Conservation (phyloP, 2,888 invertebrate species). For the Parnassius smintheus region DNA sequence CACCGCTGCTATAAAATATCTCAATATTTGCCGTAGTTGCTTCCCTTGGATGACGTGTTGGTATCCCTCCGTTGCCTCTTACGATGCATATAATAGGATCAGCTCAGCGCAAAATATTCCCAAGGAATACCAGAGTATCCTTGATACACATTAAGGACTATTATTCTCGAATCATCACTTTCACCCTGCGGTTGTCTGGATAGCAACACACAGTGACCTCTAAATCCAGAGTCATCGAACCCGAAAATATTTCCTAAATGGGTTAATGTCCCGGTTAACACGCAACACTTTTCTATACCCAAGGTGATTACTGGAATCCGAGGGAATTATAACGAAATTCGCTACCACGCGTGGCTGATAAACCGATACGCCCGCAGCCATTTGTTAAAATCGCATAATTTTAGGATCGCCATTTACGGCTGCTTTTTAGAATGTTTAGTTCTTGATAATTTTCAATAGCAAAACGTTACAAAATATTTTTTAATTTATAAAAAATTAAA, state of each 20-base stretch:
- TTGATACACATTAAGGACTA: constrained; percentile 2
- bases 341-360: constrained; percentile 68
- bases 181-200: constrained; percentile 48
- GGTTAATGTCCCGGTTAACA: constrained; percentile 68
- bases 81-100: no score
- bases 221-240: constrained; percentile 70
- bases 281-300: constrained; percentile 51
- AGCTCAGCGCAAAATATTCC: background rate
- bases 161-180: constrained; percentile 29
- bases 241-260: constrained; percentile 69
- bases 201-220: constrained; percentile 57
- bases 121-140: constrained; percentile 14
- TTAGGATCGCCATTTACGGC: background rate
- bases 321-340: constrained; percentile 52
- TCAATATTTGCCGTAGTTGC: no score
- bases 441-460: no score
- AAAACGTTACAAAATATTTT: no score
- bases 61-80: no score
- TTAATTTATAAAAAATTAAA: no score
- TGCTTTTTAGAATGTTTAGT: background rate
- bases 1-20: no score
- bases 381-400: constrained; percentile 1
- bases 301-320: constrained; percentile 52
- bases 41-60: no score
- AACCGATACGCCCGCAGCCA: constrained; percentile 36